Conservation (phyloP, 2,113 vertebrate genomes). For the Chaetodon trifascialis region DNA sequence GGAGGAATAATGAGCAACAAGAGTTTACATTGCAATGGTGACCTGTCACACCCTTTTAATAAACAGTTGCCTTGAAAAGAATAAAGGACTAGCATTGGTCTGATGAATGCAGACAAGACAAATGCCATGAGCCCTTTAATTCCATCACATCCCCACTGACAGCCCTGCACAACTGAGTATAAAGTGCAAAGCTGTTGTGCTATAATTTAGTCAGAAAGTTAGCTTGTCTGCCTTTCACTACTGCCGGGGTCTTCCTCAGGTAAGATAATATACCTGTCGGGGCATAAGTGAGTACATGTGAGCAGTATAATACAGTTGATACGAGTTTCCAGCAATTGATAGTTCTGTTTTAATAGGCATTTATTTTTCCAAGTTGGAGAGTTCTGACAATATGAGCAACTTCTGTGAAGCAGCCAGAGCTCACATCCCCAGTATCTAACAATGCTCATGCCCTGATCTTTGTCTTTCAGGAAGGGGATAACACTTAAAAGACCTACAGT, state of each 20-base stretch:
- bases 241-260: not conserved
- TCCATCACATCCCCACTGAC: not conserved
- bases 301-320: constrained; percentile 44
- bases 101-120: not conserved
- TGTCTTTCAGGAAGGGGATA: not conserved
- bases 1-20: constrained; percentile 19
- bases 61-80: constrained; percentile 3
- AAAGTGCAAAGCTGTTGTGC: constrained; percentile 45
- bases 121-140: too few species aligned
- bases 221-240: not conserved
- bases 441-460: not conserved
- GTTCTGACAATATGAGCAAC: not conserved
- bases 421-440: accelerated
- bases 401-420: not conserved
- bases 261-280: constrained; percentile 9
- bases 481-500: constrained; percentile 2
- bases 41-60: not conserved
- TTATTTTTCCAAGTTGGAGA: constrained; percentile 7
- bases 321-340: constrained; percentile 21
- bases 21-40: constrained; percentile 6
- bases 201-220: not conserved
- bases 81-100: not conserved
- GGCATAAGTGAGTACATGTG: constrained; percentile 13
- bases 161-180: constrained; percentile 20
- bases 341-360: not conserved